These are phyloP conservation scores for Dasyornis broadbenti DNA, from an alignment of 2,113 vertebrate genomes.

Conservation along the genomic window DNA sequence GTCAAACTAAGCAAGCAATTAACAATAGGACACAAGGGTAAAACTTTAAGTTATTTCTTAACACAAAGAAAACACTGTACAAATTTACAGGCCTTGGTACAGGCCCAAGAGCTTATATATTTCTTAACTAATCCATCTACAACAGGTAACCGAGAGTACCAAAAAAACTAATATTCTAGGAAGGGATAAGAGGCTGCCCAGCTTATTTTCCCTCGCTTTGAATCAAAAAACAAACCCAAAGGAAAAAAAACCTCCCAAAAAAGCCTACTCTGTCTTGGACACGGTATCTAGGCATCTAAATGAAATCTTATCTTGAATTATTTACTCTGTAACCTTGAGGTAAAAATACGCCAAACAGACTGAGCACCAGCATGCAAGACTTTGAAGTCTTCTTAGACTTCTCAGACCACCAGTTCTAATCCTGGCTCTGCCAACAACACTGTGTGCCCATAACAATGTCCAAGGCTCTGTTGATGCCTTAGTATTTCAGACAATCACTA, in stretches of 20 bases:
- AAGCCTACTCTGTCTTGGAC: neutral
- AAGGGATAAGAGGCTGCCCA: neutral
- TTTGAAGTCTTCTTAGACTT: too few species aligned
- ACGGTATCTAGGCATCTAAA: neutral
- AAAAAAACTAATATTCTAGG: neutral
- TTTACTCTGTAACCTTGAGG: neutral
- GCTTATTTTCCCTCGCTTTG: neutral
- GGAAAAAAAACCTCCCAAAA: neutral
- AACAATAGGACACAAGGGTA: conserved; percentile 15
- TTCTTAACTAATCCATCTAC: neutral
- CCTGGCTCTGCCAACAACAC: neutral
- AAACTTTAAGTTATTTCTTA: neutral
- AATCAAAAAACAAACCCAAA: neutral
- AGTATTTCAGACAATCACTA: neutral
- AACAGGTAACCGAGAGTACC: neutral
- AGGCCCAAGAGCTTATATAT: neutral
- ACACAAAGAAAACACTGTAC: neutral
- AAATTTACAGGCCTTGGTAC: neutral
- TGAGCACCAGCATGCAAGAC: neutral
- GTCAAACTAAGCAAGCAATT: conserved; percentile 35
- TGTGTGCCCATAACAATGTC: rapidly evolving
- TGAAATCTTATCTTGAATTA: neutral
- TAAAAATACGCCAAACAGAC: neutral
- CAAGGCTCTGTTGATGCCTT: neutral
- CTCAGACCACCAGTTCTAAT: too few species aligned